Evolutionary conservation across 2,797 vertebrate species (phyloP).

Genomic region (Microctenopoma stevenorrisi): DNA sequence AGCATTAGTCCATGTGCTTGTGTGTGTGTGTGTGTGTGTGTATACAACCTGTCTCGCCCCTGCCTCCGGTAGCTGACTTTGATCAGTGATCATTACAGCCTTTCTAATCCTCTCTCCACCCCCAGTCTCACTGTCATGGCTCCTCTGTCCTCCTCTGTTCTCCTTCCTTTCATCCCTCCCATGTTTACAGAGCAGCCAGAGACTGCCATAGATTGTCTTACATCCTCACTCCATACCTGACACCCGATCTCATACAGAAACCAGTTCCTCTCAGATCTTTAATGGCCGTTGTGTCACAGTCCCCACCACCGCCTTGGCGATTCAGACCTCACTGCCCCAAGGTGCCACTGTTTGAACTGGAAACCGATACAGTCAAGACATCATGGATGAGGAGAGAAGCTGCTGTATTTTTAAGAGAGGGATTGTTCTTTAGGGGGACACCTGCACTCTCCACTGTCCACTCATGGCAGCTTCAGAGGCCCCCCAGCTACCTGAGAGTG

Average conservation of each 20-base stretch:
- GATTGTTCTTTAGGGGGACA: constrained; percentile 69
- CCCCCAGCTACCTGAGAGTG: constrained; percentile 48
- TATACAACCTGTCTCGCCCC: constrained; percentile 75
- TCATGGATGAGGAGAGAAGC: constrained; percentile 63
- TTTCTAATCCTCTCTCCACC: constrained; percentile 82
- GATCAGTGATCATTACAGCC: constrained; percentile 85
- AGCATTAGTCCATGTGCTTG: background rate
- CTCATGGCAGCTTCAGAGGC: constrained; percentile 46
- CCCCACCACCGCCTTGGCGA: constrained; percentile 65
- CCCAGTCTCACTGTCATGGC: constrained; percentile 83
- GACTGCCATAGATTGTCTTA: constrained; percentile 84
- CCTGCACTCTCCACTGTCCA: constrained; percentile 67
- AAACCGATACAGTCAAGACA: constrained; percentile 75
- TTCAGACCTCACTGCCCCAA: constrained; percentile 73
- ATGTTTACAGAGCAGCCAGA: constrained; percentile 84
- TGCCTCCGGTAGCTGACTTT: constrained; percentile 84
- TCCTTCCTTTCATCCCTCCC: constrained; percentile 82
- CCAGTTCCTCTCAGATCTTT: constrained; percentile 80
- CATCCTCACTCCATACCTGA: constrained; percentile 80
- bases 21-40: constrained; percentile 35
- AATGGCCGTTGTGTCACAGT: constrained; percentile 81
- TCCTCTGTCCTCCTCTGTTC: constrained; percentile 82
- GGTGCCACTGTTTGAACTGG: constrained; percentile 80
- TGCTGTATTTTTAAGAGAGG: constrained; percentile 64
- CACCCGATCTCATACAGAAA: constrained; percentile 80